Evolutionary conservation across 2,113 vertebrate genomes (phyloP).

Genomic region (Pygoscelis antarcticus): DNA sequence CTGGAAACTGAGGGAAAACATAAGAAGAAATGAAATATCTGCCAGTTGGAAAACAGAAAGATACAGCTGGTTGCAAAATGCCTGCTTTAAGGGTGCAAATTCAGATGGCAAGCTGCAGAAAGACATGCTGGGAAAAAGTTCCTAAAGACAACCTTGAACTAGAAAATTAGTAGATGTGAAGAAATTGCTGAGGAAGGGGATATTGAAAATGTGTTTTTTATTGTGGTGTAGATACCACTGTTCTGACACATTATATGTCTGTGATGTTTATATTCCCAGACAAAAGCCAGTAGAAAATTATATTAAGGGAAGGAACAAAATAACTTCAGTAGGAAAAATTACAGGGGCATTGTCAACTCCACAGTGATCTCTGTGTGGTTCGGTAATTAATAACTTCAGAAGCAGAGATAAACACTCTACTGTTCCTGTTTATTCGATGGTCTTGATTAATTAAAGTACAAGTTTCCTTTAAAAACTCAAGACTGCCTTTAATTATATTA

Average conservation of each 20-base stretch:
- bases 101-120: background rate
- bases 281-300: background rate
- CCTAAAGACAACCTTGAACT: background rate
- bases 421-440: slow-evolving; percentile 42
- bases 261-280: background rate
- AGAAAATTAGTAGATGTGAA: background rate
- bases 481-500: slow-evolving; percentile 22
- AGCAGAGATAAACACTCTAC: slow-evolving; percentile 22
- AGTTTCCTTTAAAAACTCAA: slow-evolving; percentile 36
- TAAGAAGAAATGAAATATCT: slow-evolving; percentile 52
- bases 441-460: slow-evolving; percentile 50
- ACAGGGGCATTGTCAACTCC: background rate
- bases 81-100: slow-evolving; percentile 14
- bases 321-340: background rate
- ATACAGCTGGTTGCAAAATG: slow-evolving; percentile 55
- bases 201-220: background rate
- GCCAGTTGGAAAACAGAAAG: slow-evolving; percentile 40
- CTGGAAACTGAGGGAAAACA: slow-evolving; percentile 53
- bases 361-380: background rate
- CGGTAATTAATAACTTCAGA: slow-evolving; percentile 38
- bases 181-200: background rate
- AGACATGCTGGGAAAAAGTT: background rate
- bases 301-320: background rate
- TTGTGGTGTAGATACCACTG: background rate
- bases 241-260: background rate